phyloP scores from a whole-genome alignment of 2,797 vertebrate species.

The Coccyzus lansbergi region DNA sequence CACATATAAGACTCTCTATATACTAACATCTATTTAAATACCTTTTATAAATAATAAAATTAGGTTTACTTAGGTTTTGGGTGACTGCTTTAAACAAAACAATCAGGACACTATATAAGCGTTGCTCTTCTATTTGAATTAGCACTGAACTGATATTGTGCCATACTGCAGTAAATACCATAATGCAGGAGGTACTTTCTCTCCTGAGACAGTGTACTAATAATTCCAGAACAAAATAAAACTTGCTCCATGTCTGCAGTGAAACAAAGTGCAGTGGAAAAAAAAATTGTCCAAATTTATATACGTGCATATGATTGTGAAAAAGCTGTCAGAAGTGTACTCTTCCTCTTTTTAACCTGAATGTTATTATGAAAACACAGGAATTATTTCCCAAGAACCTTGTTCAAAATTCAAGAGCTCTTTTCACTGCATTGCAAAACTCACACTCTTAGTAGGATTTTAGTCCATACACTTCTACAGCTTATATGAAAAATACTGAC shows the following conservation, averaged over 20 bases:
- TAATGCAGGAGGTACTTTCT: not conserved
- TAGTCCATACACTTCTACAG: not conserved
- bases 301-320: not conserved
- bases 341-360: not conserved
- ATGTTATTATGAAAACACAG: not conserved
- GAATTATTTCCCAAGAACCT: not conserved
- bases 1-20: not conserved
- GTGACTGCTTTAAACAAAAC: not conserved
- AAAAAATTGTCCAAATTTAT: not conserved
- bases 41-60: not conserved
- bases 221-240: not conserved
- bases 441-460: not conserved
- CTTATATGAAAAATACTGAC: not conserved
- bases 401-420: not conserved
- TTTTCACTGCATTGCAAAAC: not conserved
- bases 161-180: not conserved
- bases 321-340: not conserved
- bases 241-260: not conserved
- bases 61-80: not conserved
- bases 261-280: not conserved
- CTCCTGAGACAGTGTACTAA: not conserved
- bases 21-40: not conserved
- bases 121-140: not conserved
- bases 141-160: not conserved
- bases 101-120: not conserved